Base-by-base conservation (phyloP, 2,888 invertebrate species). In the Andrena haemorrhoa region DNA sequence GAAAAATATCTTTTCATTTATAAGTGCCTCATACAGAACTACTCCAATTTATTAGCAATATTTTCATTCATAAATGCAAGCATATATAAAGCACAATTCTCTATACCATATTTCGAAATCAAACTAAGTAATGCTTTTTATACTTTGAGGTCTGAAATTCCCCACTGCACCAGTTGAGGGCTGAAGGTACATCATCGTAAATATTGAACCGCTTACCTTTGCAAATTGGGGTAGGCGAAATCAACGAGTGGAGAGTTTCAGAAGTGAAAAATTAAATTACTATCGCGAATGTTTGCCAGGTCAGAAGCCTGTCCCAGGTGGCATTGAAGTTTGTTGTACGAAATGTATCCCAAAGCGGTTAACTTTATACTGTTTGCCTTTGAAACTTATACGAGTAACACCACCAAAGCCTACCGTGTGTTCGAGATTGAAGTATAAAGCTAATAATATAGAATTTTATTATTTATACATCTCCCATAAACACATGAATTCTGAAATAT, bases 181-280 rank as follows among this genome's bases (percentile, higher is more conserved):
- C 23, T 56, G 23, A 56, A 23, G 23, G 26, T 56, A 26, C 8
- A 56, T 56, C 26, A 56, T 12, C 20, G 29, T 29, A 70, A 70
- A 70, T 53, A 64, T 64, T 64, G 70, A 70, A 63, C 12, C 56
- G 31, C n/a, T 66, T 33, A 31, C 26, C 35, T 65, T 60, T 20
- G n/a, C 51, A 16, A 26, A 60, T 31, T 35, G 10, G 49, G 58
- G 4, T 3, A 6, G 29, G 4, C 31, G 53, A 56, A 33, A 35
- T 68, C 41, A n/a, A 41, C 35, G 51, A 23, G 16, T 16, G 20
- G 20, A 12, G 51, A 49, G 65, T 68, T 78, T 20, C 16, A 35
- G 61, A 29, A 56, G 72, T 68, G 60, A 72, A 80, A 72, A 79
- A 72, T 80, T 68, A 63, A 53, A 80, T 68, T 68, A 68, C 29